Percentiles rank a stretch among this genome's conserved stretches.
These are phyloP conservation scores for Prochilodus magdalenae DNA, from an alignment of 2,113 vertebrate species.

Conservation along the genomic window DNA sequence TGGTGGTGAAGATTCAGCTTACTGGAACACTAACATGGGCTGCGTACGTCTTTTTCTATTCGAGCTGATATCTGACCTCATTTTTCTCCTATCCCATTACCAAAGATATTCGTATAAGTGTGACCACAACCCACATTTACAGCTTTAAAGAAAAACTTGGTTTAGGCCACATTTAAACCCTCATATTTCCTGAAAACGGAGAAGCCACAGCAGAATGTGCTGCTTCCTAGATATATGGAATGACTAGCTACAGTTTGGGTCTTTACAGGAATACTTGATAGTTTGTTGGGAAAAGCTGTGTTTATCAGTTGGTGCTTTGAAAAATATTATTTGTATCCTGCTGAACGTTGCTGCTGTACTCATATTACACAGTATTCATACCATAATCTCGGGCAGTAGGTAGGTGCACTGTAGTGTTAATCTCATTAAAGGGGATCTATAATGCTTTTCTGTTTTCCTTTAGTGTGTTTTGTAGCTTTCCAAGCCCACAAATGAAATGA, in stretches of 20 bases:
- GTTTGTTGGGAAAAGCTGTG: conserved; percentile 21
- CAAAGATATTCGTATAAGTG: conserved; percentile 51
- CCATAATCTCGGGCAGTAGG: background rate
- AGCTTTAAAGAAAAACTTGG: conserved; percentile 55
- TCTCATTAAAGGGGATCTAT: background rate
- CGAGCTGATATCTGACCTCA: conserved; percentile 50
- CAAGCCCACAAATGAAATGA: too few relatives aligned
- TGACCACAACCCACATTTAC: conserved; percentile 54
- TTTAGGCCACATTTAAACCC: conserved; percentile 44
- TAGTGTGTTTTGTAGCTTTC: too few relatives aligned
- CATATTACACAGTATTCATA: too few relatives aligned
- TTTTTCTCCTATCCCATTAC: conserved; percentile 51
- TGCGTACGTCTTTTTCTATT: conserved; percentile 40
- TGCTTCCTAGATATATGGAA: conserved; percentile 41
- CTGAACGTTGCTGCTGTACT: too few relatives aligned
- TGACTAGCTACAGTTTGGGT: conserved; percentile 30
- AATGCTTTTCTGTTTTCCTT: too few relatives aligned
- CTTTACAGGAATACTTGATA: conserved; percentile 43
- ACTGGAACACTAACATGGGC: conserved; percentile 50
- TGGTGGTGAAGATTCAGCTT: conserved; percentile 47
- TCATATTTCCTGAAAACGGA: conserved; percentile 49
- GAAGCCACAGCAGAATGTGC: conserved; percentile 41
- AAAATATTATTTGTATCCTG: conserved; percentile 1
- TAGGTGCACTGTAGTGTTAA: background rate
- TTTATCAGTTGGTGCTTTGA: conserved; percentile 31